These are phyloP conservation scores for Thalpophila matura DNA, from an alignment of 2,888 invertebrate genomes.

Conservation along the genomic window DNA sequence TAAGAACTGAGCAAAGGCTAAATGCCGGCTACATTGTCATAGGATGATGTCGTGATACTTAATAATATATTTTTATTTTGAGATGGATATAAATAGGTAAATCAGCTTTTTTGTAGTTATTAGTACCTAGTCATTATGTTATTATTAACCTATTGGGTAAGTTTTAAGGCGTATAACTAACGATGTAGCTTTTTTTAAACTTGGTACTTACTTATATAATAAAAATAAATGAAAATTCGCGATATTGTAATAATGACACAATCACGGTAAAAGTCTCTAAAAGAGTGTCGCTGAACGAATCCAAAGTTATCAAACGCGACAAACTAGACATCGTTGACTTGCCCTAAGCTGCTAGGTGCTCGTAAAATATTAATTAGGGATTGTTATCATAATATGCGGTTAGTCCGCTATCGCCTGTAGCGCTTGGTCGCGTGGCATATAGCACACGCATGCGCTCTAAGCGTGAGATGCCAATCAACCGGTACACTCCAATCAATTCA, in stretches of 20 bases:
- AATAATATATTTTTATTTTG: conserved; percentile 15
- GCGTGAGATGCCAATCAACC: conserved; percentile 70
- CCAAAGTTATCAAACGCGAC: conserved; percentile 13
- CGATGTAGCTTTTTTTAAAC: not conserved
- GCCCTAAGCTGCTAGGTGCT: conserved; percentile 31
- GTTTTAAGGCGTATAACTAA: not conserved
- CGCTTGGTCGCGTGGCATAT: conserved; percentile 55
- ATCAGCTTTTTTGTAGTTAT: conserved; percentile 2
- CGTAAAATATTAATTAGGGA: conserved; percentile 70
- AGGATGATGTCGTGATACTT: not conserved
- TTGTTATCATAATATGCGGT: conserved; percentile 70
- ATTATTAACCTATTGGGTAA: not conserved
- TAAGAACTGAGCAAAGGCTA: conserved; percentile 44
- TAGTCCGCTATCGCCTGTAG: conserved; percentile 43
- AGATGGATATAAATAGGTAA: not conserved
- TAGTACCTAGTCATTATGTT: not conserved
- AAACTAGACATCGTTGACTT: conserved; percentile 44
- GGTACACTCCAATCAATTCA: conserved; percentile 64
- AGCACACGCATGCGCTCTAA: conserved; percentile 64
- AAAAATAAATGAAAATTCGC: not conserved
- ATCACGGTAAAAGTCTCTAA: conserved; percentile 9
- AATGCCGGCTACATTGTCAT: conserved; percentile 22
- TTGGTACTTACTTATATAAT: not conserved
- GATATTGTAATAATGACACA: conserved; percentile 19
- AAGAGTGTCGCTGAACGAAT: conserved; percentile 12